Evolutionary conservation across 2,888 invertebrate genomes (phyloP), one percentile per base, ranked within the genome.

Genomic region (Drosophila mimetica): DNA sequence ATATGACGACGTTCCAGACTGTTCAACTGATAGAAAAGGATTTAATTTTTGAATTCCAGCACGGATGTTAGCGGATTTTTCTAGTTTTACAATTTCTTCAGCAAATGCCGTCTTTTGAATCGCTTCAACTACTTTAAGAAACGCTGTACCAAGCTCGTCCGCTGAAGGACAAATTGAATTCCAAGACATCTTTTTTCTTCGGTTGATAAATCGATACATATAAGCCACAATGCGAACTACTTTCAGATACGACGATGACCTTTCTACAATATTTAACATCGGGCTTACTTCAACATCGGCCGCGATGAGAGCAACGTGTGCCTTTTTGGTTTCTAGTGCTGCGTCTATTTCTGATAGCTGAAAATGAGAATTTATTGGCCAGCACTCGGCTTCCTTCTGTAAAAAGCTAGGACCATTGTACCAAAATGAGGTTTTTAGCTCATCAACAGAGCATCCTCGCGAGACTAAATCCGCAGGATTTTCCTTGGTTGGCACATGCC

Each of bases 221-320:
- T 46, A 16, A 11, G 39, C 28, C 6, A 52, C 28, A 9, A 39
- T 42, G 20, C 37, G 13, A 16, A 37, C 25, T 18, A 22, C 37
- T 14, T 48, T 51, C 14, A 16, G 36, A 16, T 48, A 48, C 3
- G 28, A 39, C 11, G 28, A 52, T 3, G 6, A 22, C 14, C 30
- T 53, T 32, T 53, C 20, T 42, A 22, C 14, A 11, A 53, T 1
- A 13, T 30, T 28, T 8, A 52, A 16, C 47, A 47, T 46, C 2
- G 47, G 47, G 18, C 14, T 37, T 14, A 14, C 13, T n/a, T 47
- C 37, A 13, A 20, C 20, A 47, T 57, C 18, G 47, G 47, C 34
- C 32, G 32, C 32, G 32, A 32, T 32, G 32, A 32, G 32, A 32
- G 50, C 16, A 13, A n/a, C n/a, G n/a, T n/a, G n/a, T n/a, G n/a